Base-by-base conservation (phyloP, 2,797 vertebrate genomes). In the Myripristis jacobus region DNA sequence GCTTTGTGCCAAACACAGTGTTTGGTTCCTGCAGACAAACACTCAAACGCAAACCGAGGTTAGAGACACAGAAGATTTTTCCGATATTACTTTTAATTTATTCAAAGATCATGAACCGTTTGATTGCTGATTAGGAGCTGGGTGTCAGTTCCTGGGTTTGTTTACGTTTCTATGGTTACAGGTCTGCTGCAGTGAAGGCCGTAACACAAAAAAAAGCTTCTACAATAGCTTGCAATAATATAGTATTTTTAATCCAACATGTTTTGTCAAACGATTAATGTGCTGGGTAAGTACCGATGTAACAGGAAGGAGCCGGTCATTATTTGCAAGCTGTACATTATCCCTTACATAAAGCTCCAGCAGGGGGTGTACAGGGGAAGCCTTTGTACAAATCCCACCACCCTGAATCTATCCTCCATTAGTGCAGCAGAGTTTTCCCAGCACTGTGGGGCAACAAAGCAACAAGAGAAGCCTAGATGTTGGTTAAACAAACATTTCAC, bases 161-260 rank as follows among this genome's bases (percentile, higher is more conserved):
- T 53, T 80, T 55, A 12, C 2, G 12, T 74, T 54, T 68, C 3
- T 76, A 31, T 31, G 50, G 67, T 43, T 59, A 55, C 25, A 48
- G 54, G 24, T 43, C 67, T 22, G 70, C 25, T 48, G 22, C 24
- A n/a, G n/a, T 27, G 31, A 8, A 68, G 19, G 41, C 25, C 7
- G 31, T 2, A 21, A 56, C 4, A 18, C 38, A 24, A 25, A 21
- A 50, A 50, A 53, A 6, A 47, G 34, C 18, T 2, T 5, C 18
- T n/a, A n/a, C 3, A 6, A 19, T n/a, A 47, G 16, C 44, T 47
- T 47, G 36, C 25, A 21, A 16, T 58, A 36, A 44, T 56, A 51
- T 2, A 3, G 53, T n/a, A n/a, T n/a, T 65, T 70, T 68, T 22
- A 41, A 69, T 47, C 60, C 15, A n/a, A 16, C 15, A n/a, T 64